Evolutionary conservation across 2,888 invertebrate genomes (phyloP), one percentile per base, ranked within the genome.

Genomic region (Keiferia lycopersicella): DNA sequence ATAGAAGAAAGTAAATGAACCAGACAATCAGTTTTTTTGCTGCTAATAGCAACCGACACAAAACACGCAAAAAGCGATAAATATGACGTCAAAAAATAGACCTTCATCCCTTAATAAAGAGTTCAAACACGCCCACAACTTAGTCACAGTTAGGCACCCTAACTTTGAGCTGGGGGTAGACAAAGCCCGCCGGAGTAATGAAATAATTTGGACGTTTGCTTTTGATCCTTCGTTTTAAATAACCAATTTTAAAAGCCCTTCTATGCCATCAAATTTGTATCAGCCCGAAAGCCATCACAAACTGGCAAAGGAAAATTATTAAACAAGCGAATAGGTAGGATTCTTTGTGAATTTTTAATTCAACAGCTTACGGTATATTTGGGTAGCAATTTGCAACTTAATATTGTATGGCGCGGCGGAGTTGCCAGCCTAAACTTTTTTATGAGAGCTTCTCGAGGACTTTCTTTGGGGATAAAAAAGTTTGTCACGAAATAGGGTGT

Each of bases 141-240:
- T 56, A 56, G 56, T 56, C 30, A 56, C 30, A 56, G 51, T 62
- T 64, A 38, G 70, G 64, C 71, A 78, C 73, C 78, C 77, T 78
- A 58, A 57, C 56, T 75, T 77, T 77, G 80, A 76, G 73, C 71
- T 73, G 77, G 79, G n/a, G 84, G 83, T 73, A 74, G 77, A 83
- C 83, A 83, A 84, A 81, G 75, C 76, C 72, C 73, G 68, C 74
- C 73, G 67, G 71, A 74, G 73, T 84, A 86, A 88, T 88, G 86
- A 88, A 90, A 88, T 88, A 88, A 84, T 87, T 84, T 78, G 83
- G 83, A 88, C 88, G 88, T 85, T 85, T 87, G 82, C 83, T 82
- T 85, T 84, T 84, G 84, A 87, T 86, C 86, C 77, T 77, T 45
- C 45, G 45, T 45, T 45, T 45, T 63, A 75, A 68, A 71, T 68